phyloP scores from a whole-genome alignment of 35 echinoderm and acorn worm species.

The Strongylocentrotus purpuratus region DNA sequence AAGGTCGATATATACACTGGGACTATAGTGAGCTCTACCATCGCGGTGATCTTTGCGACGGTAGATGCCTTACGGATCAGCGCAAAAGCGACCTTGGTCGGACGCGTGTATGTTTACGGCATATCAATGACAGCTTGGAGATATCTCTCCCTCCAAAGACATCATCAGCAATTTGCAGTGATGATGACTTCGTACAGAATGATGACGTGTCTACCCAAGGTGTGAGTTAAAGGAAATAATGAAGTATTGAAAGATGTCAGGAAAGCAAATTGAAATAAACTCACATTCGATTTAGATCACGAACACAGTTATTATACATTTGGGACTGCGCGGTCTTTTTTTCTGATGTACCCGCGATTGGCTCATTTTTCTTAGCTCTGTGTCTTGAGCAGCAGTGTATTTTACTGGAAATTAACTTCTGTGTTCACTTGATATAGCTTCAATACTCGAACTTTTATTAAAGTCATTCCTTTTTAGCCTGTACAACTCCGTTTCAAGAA shows the following conservation, averaged over 20 bases:
- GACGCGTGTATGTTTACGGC: not conserved
- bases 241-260: not conserved
- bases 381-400: too few species aligned
- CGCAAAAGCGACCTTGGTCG: not conserved
- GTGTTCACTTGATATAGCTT: too few species aligned
- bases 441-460: too few species aligned
- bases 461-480: too few species aligned
- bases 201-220: not conserved
- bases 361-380: too few species aligned
- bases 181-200: not conserved
- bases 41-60: not conserved
- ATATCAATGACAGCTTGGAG: not conserved
- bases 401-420: too few species aligned
- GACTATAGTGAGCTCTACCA: not conserved
- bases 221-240: not conserved
- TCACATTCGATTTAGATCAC: not conserved
- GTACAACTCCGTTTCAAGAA: too few species aligned
- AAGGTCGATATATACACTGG: not conserved
- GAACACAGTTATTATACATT: too few species aligned
- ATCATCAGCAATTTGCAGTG: conserved; percentile 11
- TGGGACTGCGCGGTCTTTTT: too few species aligned
- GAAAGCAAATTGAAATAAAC: not conserved
- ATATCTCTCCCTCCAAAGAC: not conserved
- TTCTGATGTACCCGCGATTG: too few species aligned
- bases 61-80: not conserved